phyloP scores from a whole-genome alignment of 2,113 vertebrate species.

The Chitala chitala region DNA sequence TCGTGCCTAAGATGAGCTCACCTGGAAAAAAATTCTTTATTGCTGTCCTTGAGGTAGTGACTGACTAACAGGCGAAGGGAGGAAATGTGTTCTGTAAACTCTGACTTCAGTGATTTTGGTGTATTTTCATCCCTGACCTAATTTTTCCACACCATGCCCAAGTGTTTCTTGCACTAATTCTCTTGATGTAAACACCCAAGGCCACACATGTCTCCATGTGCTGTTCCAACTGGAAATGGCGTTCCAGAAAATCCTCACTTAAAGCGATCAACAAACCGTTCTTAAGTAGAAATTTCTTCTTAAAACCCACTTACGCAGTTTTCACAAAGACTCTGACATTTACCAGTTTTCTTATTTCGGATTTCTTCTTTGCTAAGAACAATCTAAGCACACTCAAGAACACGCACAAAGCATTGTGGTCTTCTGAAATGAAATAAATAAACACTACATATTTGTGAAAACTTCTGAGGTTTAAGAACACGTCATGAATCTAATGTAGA shows the following conservation, averaged over 20 bases:
- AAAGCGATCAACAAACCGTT: too few relatives aligned
- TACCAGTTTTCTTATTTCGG: too few relatives aligned
- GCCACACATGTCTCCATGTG: background rate
- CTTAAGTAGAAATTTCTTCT: too few relatives aligned
- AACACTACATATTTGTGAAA: too few relatives aligned
- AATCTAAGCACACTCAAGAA: too few relatives aligned
- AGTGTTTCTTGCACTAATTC: background rate
- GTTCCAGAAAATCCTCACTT: background rate
- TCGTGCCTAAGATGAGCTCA: constrained; percentile 27
- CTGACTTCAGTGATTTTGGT: constrained; percentile 27
- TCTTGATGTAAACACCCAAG: background rate
- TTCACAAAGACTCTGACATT: too few relatives aligned
- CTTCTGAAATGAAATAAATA: too few relatives aligned
- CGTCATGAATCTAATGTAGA: too few relatives aligned
- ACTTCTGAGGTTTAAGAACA: too few relatives aligned
- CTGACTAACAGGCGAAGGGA: constrained; percentile 17
- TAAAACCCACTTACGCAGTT: too few relatives aligned
- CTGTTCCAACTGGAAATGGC: background rate
- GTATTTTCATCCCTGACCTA: background rate
- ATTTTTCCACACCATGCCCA: background rate
- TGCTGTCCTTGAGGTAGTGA: background rate
- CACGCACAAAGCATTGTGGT: too few relatives aligned
- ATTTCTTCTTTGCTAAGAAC: too few relatives aligned
- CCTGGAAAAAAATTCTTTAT: constrained; percentile 37
- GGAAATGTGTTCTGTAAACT: background rate